Percentiles rank a stretch among this genome's conserved stretches.
These are phyloP conservation scores for Heteromyza rotundicornis DNA, from an alignment of 2,888 invertebrate species.

Conservation along the genomic window DNA sequence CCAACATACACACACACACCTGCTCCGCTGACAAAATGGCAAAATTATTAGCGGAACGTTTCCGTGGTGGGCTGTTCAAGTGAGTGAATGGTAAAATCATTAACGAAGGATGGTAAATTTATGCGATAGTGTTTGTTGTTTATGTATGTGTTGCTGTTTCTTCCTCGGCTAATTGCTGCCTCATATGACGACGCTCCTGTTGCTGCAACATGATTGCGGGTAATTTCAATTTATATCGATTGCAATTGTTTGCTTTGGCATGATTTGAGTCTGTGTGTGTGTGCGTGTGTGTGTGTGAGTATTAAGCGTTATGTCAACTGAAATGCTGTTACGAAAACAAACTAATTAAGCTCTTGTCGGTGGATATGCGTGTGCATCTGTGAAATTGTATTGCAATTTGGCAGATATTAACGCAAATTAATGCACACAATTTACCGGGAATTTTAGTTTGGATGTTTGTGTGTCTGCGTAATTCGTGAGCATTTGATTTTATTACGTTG, in stretches of 20 bases:
- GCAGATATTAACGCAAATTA: not conserved
- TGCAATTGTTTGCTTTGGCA: not conserved
- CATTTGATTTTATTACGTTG: not conserved
- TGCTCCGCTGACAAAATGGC: too few relatives aligned
- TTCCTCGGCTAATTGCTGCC: not conserved
- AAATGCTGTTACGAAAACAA: constrained; percentile 31
- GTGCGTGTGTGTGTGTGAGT: constrained; percentile 1
- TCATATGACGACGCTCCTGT: not conserved
- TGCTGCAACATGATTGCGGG: not conserved
- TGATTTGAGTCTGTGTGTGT: not conserved
- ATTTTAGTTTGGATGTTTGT: not conserved
- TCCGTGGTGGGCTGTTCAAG: not conserved
- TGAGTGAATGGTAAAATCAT: not conserved
- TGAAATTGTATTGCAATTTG: too few relatives aligned
- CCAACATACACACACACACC: not conserved
- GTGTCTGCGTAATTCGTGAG: too few relatives aligned
- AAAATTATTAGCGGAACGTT: not conserved
- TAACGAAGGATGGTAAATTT: not conserved
- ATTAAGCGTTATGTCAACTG: constrained; percentile 23
- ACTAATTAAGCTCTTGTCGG: constrained; percentile 9
- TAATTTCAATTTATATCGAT: not conserved
- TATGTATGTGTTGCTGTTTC: not conserved
- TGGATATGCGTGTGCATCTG: too few relatives aligned
- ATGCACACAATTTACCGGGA: not conserved
- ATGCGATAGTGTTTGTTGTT: not conserved